phyloP scores from a whole-genome alignment of 2,797 vertebrate genomes.

The Garrulus glandarius region DNA sequence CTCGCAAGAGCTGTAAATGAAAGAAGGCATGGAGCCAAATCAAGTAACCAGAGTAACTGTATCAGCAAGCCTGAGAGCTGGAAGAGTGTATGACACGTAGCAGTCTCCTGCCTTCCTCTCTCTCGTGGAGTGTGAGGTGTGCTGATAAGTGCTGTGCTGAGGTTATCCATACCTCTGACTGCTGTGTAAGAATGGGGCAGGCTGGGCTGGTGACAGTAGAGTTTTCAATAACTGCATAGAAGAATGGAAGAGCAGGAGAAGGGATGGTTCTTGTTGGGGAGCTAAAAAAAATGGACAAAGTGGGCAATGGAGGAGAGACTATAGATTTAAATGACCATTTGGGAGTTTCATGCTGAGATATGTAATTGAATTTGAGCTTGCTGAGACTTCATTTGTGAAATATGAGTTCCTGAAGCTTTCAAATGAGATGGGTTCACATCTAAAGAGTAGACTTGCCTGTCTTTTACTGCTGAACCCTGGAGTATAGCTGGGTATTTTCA shows the following conservation, averaged over 20 bases:
- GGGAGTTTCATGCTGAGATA: not conserved
- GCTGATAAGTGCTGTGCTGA: not conserved
- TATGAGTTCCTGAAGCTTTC: not conserved
- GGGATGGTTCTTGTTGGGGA: not conserved
- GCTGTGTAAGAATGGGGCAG: accelerated
- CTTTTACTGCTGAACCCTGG: not conserved
- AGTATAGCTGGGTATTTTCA: not conserved
- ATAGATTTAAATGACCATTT: not conserved
- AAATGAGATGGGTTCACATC: not conserved
- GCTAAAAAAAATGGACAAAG: not conserved
- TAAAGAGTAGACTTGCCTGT: not conserved
- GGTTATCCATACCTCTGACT: not conserved
- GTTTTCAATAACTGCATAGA: not conserved
- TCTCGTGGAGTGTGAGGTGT: not conserved
- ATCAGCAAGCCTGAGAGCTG: not conserved
- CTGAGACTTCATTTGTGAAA: not conserved
- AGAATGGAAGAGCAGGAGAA: not conserved
- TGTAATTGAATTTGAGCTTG: not conserved
- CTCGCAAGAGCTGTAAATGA: not conserved
- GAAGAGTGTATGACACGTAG: not conserved
- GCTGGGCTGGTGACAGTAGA: not conserved
- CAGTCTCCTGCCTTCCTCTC: not conserved
- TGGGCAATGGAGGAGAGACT: not conserved
- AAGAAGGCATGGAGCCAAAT: not conserved
- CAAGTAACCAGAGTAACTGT: not conserved